A percentile compares a stretch with the other conserved stretches of the same genome.
These are phyloP conservation scores for Acheta domesticus DNA, from an alignment of 2,888 invertebrate species.

Conservation along the genomic window DNA sequence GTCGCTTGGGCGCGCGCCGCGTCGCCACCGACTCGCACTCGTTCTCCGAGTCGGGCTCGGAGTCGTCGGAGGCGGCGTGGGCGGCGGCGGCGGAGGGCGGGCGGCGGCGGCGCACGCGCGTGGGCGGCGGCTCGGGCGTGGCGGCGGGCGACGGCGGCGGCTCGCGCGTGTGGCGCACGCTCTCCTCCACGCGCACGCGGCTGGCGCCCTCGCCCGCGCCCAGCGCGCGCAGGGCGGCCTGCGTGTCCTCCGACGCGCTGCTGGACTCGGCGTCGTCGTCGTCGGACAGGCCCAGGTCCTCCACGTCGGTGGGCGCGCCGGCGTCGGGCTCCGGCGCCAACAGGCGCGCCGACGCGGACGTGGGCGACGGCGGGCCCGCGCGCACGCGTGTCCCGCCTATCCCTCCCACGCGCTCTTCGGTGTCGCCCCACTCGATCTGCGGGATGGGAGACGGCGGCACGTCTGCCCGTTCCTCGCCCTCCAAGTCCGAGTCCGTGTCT, in stretches of 20 bases:
- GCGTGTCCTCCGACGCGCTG: neutral
- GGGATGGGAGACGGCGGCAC: neutral
- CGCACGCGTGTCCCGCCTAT: neutral
- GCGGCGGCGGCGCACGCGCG: neutral
- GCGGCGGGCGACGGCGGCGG: neutral
- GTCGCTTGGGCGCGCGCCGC: neutral
- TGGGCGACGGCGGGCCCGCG: neutral
- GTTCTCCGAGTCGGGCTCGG: neutral
- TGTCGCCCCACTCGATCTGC: neutral
- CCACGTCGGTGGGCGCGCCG: constrained; percentile 30
- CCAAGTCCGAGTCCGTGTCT: neutral
- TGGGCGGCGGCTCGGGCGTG: neutral
- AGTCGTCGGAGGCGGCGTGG: neutral
- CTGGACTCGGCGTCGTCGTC: constrained; percentile 22
- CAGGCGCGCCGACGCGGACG: neutral
- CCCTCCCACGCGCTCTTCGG: constrained; percentile 2
- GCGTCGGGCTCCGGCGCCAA: neutral
- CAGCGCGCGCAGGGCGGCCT: neutral
- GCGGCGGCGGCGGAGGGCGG: neutral
- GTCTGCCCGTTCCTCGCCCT: neutral
- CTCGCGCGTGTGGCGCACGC: neutral
- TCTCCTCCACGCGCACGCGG: neutral
- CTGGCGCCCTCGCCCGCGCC: neutral
- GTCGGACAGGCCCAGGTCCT: constrained; percentile 32
- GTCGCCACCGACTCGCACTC: neutral